A percentile compares a stretch with the other conserved stretches of the same genome.
phyloP scores from a whole-genome alignment of 2,888 invertebrate genomes.

The Cryptosula pallasiana region DNA sequence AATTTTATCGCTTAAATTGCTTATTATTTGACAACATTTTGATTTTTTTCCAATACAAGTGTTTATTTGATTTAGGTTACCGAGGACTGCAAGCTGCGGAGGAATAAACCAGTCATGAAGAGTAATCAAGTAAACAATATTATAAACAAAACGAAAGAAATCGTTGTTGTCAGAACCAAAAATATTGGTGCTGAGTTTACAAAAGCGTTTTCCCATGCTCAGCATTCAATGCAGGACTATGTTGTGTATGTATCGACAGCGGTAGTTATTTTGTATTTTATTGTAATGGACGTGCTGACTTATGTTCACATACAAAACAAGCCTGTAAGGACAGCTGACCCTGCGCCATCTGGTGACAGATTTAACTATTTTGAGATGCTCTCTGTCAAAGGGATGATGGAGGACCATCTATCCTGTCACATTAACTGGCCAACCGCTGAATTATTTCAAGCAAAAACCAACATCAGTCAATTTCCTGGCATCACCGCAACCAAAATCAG shows the following conservation, averaged over 20 bases:
- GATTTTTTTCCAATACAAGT: neutral
- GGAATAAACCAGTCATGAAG: too few relatives aligned
- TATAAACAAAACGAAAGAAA: neutral
- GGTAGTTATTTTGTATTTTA: constrained; percentile 31
- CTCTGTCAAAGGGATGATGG: constrained; percentile 74
- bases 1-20: too few relatives aligned
- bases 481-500: constrained; percentile 82
- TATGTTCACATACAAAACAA: constrained; percentile 33
- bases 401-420: constrained; percentile 79
- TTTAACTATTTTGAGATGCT: constrained; percentile 53
- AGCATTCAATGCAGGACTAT: neutral
- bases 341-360: constrained; percentile 30
- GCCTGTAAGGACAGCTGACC: constrained; percentile 29
- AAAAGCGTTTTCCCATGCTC: neutral
- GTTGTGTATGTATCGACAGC: neutral
- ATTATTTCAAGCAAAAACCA: constrained; percentile 63
- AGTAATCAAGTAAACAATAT: neutral
- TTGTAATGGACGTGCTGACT: constrained; percentile 35
- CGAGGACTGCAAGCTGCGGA: too few relatives aligned
- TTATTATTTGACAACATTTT: too few relatives aligned
- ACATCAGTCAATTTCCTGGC: constrained; percentile 59
- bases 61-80: too few relatives aligned
- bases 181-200: too few relatives aligned
- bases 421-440: constrained; percentile 74
- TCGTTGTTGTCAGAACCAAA: neutral